Base-by-base conservation (phyloP, 2,888 invertebrate species). In the Athetis lepigone region DNA sequence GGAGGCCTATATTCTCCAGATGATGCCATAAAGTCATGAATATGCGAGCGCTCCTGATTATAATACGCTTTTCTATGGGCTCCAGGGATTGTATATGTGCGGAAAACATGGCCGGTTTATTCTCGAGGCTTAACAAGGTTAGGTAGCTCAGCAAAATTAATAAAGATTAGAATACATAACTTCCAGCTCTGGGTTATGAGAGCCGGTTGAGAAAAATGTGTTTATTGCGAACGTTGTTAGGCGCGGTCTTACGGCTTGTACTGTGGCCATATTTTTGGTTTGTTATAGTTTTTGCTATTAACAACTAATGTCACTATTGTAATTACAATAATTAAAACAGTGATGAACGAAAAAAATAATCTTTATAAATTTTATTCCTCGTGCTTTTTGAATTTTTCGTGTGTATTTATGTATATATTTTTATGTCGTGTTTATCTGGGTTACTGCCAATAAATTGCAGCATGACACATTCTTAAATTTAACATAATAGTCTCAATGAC, bases 31-130 rank as follows among this genome's bases (percentile, higher is more conserved):
- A 49, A 43, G 47, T 80, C 64, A 80, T 80, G 78, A 79, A 80
- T 79, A 79, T 75, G 75, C 75, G 29, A 72, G 58, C 45, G 49
- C 25, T 52, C 49, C 56, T 65, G 56, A 75, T 67, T 67, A 67
- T 71, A 75, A 74, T 78, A 77, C 59, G 58, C 77, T 76, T 69
- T 72, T 58, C 58, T 63, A 60, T 67, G 56, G 56, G 54, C 64
- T 40, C 45, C 18, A 42, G 61, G 55, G 67, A 62, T 49, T 65
- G 56, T 62, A 33, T 66, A 33, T 66, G 47, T 67, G 57, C 37
- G 57, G 62, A 75, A 77, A 79, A 77, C 68, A 72, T 54, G 72
- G 64, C 7, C 47, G 18, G 72, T 62, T 77, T 67, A 69, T 77
- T 66, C 63, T 61, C 73, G 39, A 68, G 40, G 62, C 61, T 56